A percentile compares a stretch with the other conserved stretches of the same genome.
phyloP scores from a whole-genome alignment of 2,888 invertebrate species.

The Cetonia aurata region DNA sequence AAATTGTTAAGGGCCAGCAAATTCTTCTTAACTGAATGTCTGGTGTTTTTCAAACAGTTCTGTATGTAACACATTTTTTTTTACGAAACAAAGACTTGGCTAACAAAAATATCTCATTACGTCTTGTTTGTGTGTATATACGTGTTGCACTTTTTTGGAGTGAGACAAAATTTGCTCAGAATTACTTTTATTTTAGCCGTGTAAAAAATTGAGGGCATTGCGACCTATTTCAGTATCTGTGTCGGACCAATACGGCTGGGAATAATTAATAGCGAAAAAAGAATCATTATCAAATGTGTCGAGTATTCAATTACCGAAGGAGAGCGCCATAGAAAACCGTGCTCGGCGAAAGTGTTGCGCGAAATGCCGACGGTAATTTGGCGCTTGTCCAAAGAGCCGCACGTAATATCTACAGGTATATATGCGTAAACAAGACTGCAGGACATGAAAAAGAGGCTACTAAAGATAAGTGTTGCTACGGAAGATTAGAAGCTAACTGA shows the following conservation, averaged over 20 bases:
- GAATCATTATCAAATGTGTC: constrained; percentile 23
- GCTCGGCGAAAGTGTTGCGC: constrained; percentile 18
- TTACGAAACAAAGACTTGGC: too few species aligned
- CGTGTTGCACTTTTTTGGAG: constrained; percentile 14
- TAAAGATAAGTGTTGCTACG: not conserved
- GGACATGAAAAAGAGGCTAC: not conserved
- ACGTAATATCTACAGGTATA: constrained; percentile 32
- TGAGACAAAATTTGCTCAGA: not conserved
- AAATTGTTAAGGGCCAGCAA: too few species aligned
- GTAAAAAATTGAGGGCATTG: constrained; percentile 25
- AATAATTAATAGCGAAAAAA: constrained; percentile 29
- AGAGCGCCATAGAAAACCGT: not conserved
- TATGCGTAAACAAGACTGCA: not conserved
- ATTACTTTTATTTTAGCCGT: constrained; percentile 11
- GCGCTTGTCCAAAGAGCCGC: constrained; percentile 14
- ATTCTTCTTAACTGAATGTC: too few species aligned
- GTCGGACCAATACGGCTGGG: constrained; percentile 21
- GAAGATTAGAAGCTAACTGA: not conserved
- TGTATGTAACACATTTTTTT: too few species aligned
- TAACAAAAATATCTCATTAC: constrained; percentile 5
- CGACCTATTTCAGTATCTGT: constrained; percentile 30
- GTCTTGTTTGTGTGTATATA: not conserved
- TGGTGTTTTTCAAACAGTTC: too few species aligned
- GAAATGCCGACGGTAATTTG: constrained; percentile 13
- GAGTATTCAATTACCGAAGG: constrained; percentile 9